These are phyloP conservation scores for Pseudanteris insignis DNA, from an alignment of 2,888 invertebrate genomes.

Conservation along the genomic window DNA sequence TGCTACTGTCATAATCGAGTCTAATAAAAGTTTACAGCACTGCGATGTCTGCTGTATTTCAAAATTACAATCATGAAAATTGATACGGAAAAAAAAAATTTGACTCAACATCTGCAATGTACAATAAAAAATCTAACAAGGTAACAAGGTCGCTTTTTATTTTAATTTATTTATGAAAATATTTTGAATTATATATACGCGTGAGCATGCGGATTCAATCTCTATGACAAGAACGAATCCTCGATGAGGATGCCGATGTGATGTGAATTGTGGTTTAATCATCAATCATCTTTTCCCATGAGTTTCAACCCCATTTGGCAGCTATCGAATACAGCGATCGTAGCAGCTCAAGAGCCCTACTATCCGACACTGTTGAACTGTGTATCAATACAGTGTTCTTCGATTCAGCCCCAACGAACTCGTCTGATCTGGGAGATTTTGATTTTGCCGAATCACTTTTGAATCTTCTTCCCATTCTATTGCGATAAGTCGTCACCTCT, in stretches of 20 bases:
- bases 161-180: conserved; percentile 40
- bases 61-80: too few relatives aligned
- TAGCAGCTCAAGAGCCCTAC: conserved; percentile 82
- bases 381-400: conserved; percentile 55
- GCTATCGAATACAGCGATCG: conserved; percentile 86
- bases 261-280: conserved; percentile 16
- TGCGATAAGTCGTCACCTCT: conserved; percentile 56
- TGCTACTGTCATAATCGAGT: conserved; percentile 29
- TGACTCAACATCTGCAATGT: conserved; percentile 21
- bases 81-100: neutral
- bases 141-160: conserved; percentile 23
- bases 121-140: conserved; percentile 29
- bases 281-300: conserved; percentile 15
- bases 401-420: conserved; percentile 60
- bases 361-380: conserved; percentile 72
- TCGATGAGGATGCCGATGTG: conserved; percentile 20
- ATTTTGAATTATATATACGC: conserved; percentile 38
- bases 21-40: neutral
- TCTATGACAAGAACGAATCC: conserved; percentile 11
- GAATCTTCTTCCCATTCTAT: conserved; percentile 57
- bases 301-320: conserved; percentile 77
- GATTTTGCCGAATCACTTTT: conserved; percentile 57
- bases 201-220: conserved; percentile 38
- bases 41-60: too few relatives aligned
- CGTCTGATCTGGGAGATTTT: conserved; percentile 52